Evolutionary conservation across 2,113 vertebrate genomes (phyloP), one percentile per base, ranked within the genome.

Genomic region (Electrona antarctica): DNA sequence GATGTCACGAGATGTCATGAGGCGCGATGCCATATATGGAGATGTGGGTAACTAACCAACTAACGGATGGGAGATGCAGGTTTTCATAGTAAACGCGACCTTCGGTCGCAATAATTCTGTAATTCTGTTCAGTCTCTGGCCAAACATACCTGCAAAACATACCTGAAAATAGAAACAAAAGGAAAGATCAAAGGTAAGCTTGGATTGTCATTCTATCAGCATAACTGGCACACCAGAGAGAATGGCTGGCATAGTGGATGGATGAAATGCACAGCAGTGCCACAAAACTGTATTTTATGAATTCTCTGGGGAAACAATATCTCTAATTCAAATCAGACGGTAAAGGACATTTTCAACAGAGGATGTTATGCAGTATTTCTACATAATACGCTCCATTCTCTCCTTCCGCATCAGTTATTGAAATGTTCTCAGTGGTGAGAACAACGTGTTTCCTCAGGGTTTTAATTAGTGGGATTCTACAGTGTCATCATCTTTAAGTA

Each of bases 141-240:
- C 52, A 49, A 77, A 60, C 8, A 29, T 3, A 73, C 60, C n/a
- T 73, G 12, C 10, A 63, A 33, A 28, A 29, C 14, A 62, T 33
- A 41, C 33, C 33, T 41, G 33, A 6, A 41, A 41, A 33, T 9
- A 15, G 15, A 57, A 41, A 41, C 51, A 29, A 69, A 75, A 60
- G 6, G 4, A 10, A n/a, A 52, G 21, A 58, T 63, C 10, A 21
- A 67, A 74, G 70, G 57, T 51, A 54, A 13, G 5, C 33, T 11
- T 14, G 41, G 28, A 58, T 63, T 7, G 5, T 9, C 5, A 21
- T 14, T 21, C 41, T 29, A 15, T 7, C 12, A 58, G 56, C 4
- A 9, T 58, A 58, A 28, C 15, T 29, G 54, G n/a, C 4, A 6
- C 15, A 7, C 7, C 11, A 41, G 33, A 41, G 33, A 41, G 33